A percentile compares a stretch with the other conserved stretches of the same genome.
Evolutionary conservation across 2,797 vertebrate species (phyloP).

Genomic region (Epinephelus coioides): DNA sequence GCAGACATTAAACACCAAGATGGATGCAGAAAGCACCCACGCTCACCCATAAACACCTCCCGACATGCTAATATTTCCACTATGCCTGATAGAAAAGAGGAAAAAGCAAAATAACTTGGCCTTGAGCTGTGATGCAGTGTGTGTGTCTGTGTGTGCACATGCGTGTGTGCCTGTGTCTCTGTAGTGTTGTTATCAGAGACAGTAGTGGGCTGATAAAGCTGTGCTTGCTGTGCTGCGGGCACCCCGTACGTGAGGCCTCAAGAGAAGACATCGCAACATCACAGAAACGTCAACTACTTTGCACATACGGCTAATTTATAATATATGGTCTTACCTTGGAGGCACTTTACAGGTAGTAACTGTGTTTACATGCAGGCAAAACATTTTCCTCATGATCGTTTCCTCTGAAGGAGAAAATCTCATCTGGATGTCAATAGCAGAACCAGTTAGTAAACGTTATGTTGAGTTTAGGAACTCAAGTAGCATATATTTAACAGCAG

Average conservation of each 20-base stretch:
- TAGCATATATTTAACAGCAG: constrained; percentile 30
- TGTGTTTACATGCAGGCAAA: constrained; percentile 37
- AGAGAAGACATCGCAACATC: constrained; percentile 21
- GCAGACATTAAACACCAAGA: background rate
- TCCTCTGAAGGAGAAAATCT: constrained; percentile 30
- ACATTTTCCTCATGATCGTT: background rate
- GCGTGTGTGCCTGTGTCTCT: constrained; percentile 13
- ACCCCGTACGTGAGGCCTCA: background rate
- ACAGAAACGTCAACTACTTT: constrained; percentile 15
- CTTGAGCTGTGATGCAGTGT: constrained; percentile 28
- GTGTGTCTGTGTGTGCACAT: background rate
- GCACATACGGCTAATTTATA: constrained; percentile 11
- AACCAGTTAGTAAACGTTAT: constrained; percentile 39
- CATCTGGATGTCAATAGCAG: constrained; percentile 28
- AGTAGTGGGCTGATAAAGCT: constrained; percentile 48
- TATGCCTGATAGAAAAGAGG: background rate
- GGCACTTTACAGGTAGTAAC: constrained; percentile 32
- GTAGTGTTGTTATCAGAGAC: constrained; percentile 45
- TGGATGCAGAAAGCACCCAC: constrained; percentile 5
- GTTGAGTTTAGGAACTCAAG: constrained; percentile 36
- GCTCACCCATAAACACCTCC: constrained; percentile 20
- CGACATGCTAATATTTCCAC: constrained; percentile 17
- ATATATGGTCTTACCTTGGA: background rate
- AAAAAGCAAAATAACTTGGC: constrained; percentile 1
- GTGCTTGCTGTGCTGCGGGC: constrained; percentile 35